Conservation (phyloP, 2,888 invertebrate species). For the Pseudeuparius sepicola region DNA sequence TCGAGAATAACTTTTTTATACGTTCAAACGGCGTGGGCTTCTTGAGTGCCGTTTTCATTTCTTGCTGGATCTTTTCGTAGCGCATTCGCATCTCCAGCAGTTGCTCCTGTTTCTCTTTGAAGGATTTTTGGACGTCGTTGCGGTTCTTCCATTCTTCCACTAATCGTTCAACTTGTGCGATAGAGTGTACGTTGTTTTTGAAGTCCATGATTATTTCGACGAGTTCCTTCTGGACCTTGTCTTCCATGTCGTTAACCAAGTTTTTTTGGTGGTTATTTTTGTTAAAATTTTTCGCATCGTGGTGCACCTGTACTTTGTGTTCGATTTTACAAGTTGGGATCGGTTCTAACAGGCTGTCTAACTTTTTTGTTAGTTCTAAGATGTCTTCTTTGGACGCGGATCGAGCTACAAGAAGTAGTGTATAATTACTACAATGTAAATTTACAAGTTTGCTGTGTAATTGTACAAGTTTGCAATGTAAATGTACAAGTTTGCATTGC, state of each 20-base stretch:
- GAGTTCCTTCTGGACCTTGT: slow-evolving; percentile 63
- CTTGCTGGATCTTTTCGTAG: slow-evolving; percentile 72
- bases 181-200: slow-evolving; percentile 79
- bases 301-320: too few relatives aligned
- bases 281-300: too few relatives aligned
- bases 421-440: too few relatives aligned
- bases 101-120: slow-evolving; percentile 77
- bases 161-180: slow-evolving; percentile 73
- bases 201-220: slow-evolving; percentile 82
- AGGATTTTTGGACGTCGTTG: slow-evolving; percentile 77
- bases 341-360: too few relatives aligned
- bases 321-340: too few relatives aligned
- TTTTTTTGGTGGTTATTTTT: slow-evolving; percentile 7
- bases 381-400: too few relatives aligned
- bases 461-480: too few relatives aligned
- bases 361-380: too few relatives aligned
- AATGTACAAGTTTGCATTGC: too few relatives aligned
- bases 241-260: slow-evolving; percentile 32
- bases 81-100: slow-evolving; percentile 64
- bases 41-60: slow-evolving; percentile 64
- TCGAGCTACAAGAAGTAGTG: not conserved
- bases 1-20: slow-evolving; percentile 37
- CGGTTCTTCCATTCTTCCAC: slow-evolving; percentile 81
- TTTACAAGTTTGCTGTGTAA: too few relatives aligned
- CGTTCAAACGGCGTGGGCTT: slow-evolving; percentile 73